These are phyloP conservation scores for Ormyrus thymus DNA, from an alignment of 2,888 invertebrate species.

Conservation along the genomic window DNA sequence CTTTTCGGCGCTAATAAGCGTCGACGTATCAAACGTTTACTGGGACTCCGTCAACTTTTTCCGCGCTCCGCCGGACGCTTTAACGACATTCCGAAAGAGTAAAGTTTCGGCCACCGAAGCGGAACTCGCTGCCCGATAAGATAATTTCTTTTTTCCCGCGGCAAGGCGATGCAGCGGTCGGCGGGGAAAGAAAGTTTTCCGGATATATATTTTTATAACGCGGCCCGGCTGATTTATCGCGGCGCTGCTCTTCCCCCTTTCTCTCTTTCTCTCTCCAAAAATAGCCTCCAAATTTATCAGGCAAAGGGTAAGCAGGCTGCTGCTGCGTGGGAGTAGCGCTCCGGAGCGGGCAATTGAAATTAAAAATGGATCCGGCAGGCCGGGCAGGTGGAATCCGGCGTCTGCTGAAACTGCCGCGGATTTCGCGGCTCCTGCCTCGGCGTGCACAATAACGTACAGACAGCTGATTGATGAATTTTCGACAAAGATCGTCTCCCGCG, in stretches of 20 bases:
- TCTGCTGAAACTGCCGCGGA: too few relatives aligned
- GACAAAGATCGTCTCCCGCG: too few relatives aligned
- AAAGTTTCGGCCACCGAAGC: not conserved
- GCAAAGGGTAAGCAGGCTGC: not conserved
- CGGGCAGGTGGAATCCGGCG: too few relatives aligned
- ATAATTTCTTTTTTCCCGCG: too few relatives aligned
- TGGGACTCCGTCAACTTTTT: too few relatives aligned
- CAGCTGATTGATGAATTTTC: not conserved
- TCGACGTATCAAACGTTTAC: too few relatives aligned
- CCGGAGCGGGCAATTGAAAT: not conserved
- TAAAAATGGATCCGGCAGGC: too few relatives aligned
- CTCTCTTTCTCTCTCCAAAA: not conserved
- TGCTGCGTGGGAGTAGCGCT: not conserved
- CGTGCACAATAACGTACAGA: too few relatives aligned
- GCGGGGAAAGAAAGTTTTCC: too few relatives aligned
- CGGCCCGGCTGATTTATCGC: not conserved
- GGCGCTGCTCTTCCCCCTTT: constrained; percentile 1
- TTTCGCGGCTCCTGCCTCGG: not conserved
- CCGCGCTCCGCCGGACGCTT: not conserved
- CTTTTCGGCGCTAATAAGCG: too few relatives aligned
- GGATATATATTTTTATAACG: too few relatives aligned
- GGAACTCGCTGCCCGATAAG: not conserved
- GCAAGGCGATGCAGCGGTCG: too few relatives aligned
- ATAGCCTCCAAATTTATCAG: not conserved
- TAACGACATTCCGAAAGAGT: not conserved